phyloP scores from a whole-genome alignment of 2,888 invertebrate genomes.

The Drosophila fungiperda region DNA sequence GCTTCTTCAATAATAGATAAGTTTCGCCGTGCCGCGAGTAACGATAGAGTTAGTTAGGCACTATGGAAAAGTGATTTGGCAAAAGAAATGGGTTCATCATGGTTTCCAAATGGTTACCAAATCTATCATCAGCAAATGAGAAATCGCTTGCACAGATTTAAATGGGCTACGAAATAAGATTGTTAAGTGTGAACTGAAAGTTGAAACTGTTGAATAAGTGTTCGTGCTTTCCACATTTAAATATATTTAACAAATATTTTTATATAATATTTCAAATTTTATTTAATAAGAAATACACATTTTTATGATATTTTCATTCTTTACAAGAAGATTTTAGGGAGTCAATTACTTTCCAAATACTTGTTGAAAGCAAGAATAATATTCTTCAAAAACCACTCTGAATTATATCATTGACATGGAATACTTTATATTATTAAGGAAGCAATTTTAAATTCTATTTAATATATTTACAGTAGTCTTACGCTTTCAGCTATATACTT shows the following conservation, averaged over 20 bases:
- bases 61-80: conserved; percentile 22
- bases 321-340: background rate
- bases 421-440: background rate
- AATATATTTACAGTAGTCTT: conserved; percentile 25
- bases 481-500: conserved; percentile 5
- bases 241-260: background rate
- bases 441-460: background rate
- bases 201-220: background rate
- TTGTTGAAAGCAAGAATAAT: background rate
- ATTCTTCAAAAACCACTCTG: background rate
- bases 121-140: conserved; percentile 29
- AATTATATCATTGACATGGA: background rate
- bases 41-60: conserved; percentile 11
- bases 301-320: background rate
- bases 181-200: conserved; percentile 23
- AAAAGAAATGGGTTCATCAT: conserved; percentile 35
- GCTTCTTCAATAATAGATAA: conserved; percentile 49
- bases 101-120: conserved; percentile 20
- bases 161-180: conserved; percentile 22
- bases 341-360: background rate
- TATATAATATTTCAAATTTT: background rate
- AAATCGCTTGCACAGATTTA: conserved; percentile 20
- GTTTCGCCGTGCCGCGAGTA: conserved; percentile 19
- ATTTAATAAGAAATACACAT: background rate
- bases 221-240: background rate